Evolutionary conservation across 1,140 invertebrate species (phyloP), one percentile per base, ranked within the genome.

Genomic region (Diorhabda sublineata): DNA sequence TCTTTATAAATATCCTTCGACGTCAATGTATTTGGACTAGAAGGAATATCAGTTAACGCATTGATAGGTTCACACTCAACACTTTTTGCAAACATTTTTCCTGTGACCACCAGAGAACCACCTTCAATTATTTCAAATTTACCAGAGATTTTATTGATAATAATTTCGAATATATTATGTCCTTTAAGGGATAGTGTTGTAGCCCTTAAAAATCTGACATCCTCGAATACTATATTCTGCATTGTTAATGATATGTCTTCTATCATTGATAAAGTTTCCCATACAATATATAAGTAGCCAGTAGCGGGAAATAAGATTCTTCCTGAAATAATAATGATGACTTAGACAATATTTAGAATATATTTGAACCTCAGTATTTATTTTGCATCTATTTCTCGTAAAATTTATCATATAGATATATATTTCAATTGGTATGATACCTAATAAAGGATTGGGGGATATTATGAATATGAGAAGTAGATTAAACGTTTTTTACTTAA

Each of bases 1-100:
- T 98, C 96, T 78, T 97, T 97, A 80, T 98, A 98, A 64, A 98
- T 87, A 78, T 98, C 96, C 66, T 88, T 89, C 1, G 82, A 83
- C 47, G 47, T 52, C n/a, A 52, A 52, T 8, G 3, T 2, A 52
- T 52, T 4, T 52, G 26, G 26, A 26, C 1, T 2, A 26, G 26
- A 26, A 26, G 26, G 26, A 26, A 26, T 26, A 26, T 26, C 26
- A 26, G 26, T 26, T 26, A 26, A 26, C 26, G 1, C 26, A 26
- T 1, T 26, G 26, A 26, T 26, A 26, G 26, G 26, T 26, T 26
- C 26, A 26, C 26, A 26, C 26, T 26, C 26, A 26, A 26, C 26
- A 26, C 26, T 26, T 26, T 26, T 26, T 26, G 26, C 1, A 26
- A 26, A 26, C 6, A 67, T 43, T 63, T 59, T 70, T 41, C 93